Percentiles rank a stretch among this genome's conserved stretches.
phyloP scores from a whole-genome alignment of 2,797 vertebrate genomes.

The Chelonia mydas region DNA sequence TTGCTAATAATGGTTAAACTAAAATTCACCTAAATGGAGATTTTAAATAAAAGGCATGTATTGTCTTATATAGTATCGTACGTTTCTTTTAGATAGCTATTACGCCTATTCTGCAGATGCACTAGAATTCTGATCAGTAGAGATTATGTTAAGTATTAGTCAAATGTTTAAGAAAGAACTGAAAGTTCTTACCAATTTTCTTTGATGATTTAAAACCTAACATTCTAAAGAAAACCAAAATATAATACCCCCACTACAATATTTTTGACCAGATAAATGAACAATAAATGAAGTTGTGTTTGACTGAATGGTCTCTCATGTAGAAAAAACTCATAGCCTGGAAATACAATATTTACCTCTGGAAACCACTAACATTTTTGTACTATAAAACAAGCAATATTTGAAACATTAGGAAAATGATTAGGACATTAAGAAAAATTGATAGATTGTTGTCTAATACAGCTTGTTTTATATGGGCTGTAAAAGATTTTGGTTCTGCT shows the following conservation, averaged over 20 bases:
- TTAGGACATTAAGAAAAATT: background rate
- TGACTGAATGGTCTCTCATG: background rate
- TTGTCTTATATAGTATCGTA: background rate
- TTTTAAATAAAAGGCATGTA: background rate
- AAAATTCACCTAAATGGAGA: background rate
- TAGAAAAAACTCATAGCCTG: background rate
- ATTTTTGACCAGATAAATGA: background rate
- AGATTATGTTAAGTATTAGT: background rate
- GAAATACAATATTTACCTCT: conserved; percentile 5
- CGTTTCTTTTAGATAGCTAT: background rate
- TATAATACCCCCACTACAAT: background rate
- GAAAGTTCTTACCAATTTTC: conserved; percentile 51
- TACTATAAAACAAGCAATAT: background rate
- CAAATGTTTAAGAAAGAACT: background rate
- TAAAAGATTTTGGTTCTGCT: background rate
- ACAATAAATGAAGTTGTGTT: background rate
- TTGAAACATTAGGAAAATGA: background rate
- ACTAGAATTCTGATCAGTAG: background rate
- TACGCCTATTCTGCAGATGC: background rate
- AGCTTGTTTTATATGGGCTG: background rate
- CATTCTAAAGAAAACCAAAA: conserved; percentile 32
- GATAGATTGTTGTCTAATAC: background rate
- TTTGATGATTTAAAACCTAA: conserved; percentile 56
- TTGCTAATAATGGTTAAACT: background rate
- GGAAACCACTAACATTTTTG: background rate